These are phyloP conservation scores for Rattus norvegicus DNA, from an alignment of 2,113 vertebrate genomes.

Conservation along the genomic window DNA sequence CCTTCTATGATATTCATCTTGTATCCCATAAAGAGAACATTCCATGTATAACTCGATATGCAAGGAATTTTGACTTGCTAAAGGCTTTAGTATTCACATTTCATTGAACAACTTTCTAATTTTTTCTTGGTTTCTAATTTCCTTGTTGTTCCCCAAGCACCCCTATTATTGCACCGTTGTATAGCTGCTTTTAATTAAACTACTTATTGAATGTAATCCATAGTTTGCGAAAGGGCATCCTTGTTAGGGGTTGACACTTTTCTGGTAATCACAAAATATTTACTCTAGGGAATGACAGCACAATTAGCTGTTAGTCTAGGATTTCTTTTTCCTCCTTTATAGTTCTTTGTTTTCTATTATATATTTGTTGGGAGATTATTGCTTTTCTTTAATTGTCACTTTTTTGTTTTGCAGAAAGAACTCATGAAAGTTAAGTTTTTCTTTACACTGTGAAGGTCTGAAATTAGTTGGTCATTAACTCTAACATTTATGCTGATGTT, in stretches of 20 bases:
- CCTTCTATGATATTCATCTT: not conserved
- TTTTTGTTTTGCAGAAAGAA: not conserved
- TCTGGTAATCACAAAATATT: slow-evolving; percentile 1
- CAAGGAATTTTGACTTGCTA: not conserved
- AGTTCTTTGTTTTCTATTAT: not conserved
- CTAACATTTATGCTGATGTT: not conserved
- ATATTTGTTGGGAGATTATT: not conserved
- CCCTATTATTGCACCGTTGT: not conserved
- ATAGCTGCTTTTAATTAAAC: slow-evolving; percentile 14
- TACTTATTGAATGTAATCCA: not conserved
- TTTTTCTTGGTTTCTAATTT: not conserved
- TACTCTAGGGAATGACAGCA: not conserved
- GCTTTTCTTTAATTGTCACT: slow-evolving; percentile 1
- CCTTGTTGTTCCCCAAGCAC: not conserved
- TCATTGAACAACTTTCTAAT: not conserved
- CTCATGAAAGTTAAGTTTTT: not conserved
- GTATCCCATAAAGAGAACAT: not conserved
- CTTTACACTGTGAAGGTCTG: not conserved
- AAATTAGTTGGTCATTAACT: not conserved
- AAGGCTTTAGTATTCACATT: not conserved
- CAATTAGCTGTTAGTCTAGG: not conserved
- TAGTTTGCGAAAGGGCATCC: not conserved
- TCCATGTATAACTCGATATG: not conserved
- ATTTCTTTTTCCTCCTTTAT: not conserved
- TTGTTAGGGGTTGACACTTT: not conserved